Conservation (phyloP, 2,113 vertebrate genomes). For the Bostrychus sinensis region DNA sequence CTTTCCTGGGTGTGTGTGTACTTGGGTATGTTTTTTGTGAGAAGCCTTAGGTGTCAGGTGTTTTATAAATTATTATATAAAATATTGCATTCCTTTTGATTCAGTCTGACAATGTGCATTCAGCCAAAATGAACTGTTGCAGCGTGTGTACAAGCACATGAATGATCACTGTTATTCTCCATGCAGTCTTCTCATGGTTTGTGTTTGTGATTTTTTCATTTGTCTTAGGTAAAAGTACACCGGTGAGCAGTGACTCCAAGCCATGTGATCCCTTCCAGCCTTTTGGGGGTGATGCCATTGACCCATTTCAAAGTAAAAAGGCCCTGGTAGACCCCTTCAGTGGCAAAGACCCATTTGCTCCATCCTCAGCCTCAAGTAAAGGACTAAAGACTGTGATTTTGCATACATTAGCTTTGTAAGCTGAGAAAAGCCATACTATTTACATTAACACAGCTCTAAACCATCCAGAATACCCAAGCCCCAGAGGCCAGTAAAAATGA, state of each 20-base stretch:
- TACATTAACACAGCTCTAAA: background rate
- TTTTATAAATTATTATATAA: no score
- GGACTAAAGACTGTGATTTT: constrained; percentile 87
- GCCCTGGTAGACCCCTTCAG: constrained; percentile 94
- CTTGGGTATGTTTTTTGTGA: no score
- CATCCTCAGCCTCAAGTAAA: constrained; percentile 88
- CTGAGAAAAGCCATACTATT: constrained; percentile 86
- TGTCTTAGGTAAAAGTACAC: constrained; percentile 94
- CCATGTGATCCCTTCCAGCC: constrained; percentile 94
- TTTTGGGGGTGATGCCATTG: constrained; percentile 85
- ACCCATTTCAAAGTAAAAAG: constrained; percentile 95
- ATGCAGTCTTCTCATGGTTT: background rate
- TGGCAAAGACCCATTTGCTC: constrained; percentile 95
- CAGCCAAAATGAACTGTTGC: no score
- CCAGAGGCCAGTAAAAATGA: no score
- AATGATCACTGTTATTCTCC: no score
- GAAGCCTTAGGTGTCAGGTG: no score
- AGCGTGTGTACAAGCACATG: no score
- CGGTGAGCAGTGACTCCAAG: constrained; percentile 89
- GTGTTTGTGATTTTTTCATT: background rate
- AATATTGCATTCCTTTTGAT: no score
- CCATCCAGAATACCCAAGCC: no score
- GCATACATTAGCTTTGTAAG: constrained; percentile 95
- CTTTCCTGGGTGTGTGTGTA: no score
- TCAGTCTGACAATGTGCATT: no score